These are phyloP conservation scores for Callyntrura guangdongensis DNA, from an alignment of 2,888 invertebrate genomes.

Conservation along the genomic window DNA sequence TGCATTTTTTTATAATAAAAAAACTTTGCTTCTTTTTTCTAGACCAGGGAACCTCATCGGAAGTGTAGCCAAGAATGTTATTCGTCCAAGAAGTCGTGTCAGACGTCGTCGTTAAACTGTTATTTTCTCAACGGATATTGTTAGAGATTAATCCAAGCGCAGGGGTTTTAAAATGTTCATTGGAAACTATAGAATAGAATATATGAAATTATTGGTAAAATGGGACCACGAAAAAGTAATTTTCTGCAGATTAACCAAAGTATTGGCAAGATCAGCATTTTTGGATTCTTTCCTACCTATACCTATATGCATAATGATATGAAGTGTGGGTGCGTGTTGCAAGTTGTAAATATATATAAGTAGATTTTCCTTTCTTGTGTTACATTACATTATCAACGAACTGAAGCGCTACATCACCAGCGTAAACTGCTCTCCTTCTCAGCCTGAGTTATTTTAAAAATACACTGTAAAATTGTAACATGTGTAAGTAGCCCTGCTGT, in stretches of 20 bases:
- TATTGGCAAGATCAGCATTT: too few relatives aligned
- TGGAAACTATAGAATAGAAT: too few relatives aligned
- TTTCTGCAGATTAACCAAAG: too few relatives aligned
- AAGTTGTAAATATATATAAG: too few relatives aligned
- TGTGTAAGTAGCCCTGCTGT: background rate
- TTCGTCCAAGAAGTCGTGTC: slow-evolving; percentile 55
- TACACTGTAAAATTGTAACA: background rate
- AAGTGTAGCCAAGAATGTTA: slow-evolving; percentile 63
- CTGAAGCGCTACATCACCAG: background rate
- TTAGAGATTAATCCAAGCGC: background rate
- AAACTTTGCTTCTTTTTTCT: background rate
- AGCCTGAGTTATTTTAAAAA: background rate
- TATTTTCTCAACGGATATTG: background rate
- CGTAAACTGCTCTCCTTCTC: background rate
- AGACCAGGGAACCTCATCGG: slow-evolving; percentile 71
- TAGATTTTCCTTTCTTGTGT: background rate
- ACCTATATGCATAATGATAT: too few relatives aligned
- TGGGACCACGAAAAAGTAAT: too few relatives aligned
- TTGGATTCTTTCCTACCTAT: too few relatives aligned
- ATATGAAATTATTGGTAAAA: too few relatives aligned
- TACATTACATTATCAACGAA: too few relatives aligned
- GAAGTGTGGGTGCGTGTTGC: too few relatives aligned
- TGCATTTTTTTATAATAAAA: background rate
- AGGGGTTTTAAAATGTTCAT: background rate
- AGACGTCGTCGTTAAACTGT: slow-evolving; percentile 26